Evolutionary conservation across 2,797 vertebrate species (phyloP), one percentile per base, ranked within the genome.

Genomic region (Epinephelus coioides): DNA sequence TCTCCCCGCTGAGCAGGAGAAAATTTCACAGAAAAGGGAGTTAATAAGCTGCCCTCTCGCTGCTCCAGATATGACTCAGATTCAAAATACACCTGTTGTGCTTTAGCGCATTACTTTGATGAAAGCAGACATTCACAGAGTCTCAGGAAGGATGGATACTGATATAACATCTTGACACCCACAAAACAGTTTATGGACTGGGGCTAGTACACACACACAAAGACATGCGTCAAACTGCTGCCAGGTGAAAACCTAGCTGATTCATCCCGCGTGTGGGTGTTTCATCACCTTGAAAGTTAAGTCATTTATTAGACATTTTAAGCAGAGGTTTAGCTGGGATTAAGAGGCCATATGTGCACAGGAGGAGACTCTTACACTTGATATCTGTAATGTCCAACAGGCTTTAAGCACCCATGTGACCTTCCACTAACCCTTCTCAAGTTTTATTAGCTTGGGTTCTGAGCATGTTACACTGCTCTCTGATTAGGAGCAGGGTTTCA

Each of bases 11-110:
- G 83, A 83, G 81, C 55, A 25, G n/a, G 30, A 61, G 71, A 70
- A 62, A 43, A 47, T 79, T 67, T 65, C 21, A 55, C 54, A 8
- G 34, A 70, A 84, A 75, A 63, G 23, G 15, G 18, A 63, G 77
- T 79, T 88, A 86, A 86, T 76, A 75, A 69, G 61, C 72, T 34
- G 53, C 67, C 67, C 56, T 75, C 78, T 84, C 2, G 9, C 53
- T 74, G 75, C 78, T 82, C 56, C 78, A 80, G 53, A 76, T 69
- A 64, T 75, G 74, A 86, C 70, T 87, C 30, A 43, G 75, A 84
- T 69, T 84, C 38, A 55, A 78, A 76, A 80, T 79, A 49, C 66
- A 85, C 81, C 67, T 87, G 85, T 88, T 84, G 77, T 55, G 53
- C 70, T 77, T 71, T 46, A 27, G 57, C 76, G 69, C 65, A 9